These are phyloP conservation scores for Diachasmimorpha longicaudata DNA, from an alignment of 1,140 invertebrate genomes.

Conservation along the genomic window DNA sequence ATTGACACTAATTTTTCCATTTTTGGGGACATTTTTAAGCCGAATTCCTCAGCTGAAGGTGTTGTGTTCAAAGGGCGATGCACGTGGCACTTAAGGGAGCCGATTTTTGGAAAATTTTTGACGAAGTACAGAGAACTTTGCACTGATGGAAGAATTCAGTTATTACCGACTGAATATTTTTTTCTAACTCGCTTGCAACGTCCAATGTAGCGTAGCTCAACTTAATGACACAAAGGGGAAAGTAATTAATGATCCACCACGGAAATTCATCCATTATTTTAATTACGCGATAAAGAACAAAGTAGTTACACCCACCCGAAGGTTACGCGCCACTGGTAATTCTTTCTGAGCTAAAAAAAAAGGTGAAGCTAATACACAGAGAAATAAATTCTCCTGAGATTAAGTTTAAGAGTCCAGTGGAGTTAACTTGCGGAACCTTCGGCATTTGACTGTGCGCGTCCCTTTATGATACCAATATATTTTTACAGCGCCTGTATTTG, in stretches of 20 bases:
- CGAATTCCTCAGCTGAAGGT: too few relatives aligned
- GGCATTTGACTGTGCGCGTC: not conserved
- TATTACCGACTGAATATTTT: too few relatives aligned
- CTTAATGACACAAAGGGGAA: not conserved
- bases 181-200: too few relatives aligned
- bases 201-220: too few relatives aligned
- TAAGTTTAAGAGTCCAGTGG: not conserved
- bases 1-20: too few relatives aligned
- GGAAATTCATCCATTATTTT: not conserved
- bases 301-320: not conserved
- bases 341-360: not conserved
- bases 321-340: not conserved
- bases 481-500: not conserved
- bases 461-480: not conserved
- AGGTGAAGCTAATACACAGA: not conserved
- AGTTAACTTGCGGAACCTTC: not conserved
- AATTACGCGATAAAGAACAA: not conserved
- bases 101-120: too few relatives aligned
- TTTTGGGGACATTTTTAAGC: too few relatives aligned
- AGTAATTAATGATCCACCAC: not conserved
- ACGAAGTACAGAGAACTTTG: too few relatives aligned
- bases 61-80: too few relatives aligned
- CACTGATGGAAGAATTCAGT: too few relatives aligned
- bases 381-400: not conserved
- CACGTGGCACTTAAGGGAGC: too few relatives aligned